These are phyloP conservation scores for Fragum sueziense DNA, from an alignment of 2,888 invertebrate genomes.

Conservation along the genomic window DNA sequence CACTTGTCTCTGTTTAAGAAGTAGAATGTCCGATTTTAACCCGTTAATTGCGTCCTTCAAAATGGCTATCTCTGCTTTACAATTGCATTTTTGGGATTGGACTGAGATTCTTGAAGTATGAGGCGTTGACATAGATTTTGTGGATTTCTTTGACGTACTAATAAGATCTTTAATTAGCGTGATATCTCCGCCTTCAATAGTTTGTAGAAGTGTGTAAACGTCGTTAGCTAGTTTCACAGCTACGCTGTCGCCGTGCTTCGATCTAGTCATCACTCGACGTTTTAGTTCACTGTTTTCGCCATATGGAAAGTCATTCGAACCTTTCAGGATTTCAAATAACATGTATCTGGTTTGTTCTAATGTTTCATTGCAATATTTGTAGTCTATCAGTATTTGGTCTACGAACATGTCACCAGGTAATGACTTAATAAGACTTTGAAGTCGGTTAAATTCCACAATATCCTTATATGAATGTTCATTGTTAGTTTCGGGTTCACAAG, in stretches of 20 bases:
- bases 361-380: too few species aligned
- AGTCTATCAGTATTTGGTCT: too few species aligned
- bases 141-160: background rate
- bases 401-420: background rate
- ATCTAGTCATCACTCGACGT: background rate
- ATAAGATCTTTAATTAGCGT: background rate
- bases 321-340: too few species aligned
- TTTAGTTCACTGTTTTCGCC: too few species aligned
- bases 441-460: background rate
- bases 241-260: background rate
- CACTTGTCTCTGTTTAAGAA: background rate
- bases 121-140: background rate
- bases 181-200: background rate
- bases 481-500: background rate
- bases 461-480: background rate
- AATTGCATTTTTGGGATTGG: background rate
- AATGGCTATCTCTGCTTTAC: background rate
- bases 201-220: background rate
- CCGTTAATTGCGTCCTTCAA: background rate
- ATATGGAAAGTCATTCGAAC: too few species aligned
- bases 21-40: background rate
- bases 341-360: too few species aligned
- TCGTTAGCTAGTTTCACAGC: background rate
- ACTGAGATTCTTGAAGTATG: background rate
- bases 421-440: background rate